Percentiles rank a stretch among this genome's conserved stretches.
phyloP scores from a whole-genome alignment of 2,888 invertebrate genomes.

The Caenorhabditis uteleia region DNA sequence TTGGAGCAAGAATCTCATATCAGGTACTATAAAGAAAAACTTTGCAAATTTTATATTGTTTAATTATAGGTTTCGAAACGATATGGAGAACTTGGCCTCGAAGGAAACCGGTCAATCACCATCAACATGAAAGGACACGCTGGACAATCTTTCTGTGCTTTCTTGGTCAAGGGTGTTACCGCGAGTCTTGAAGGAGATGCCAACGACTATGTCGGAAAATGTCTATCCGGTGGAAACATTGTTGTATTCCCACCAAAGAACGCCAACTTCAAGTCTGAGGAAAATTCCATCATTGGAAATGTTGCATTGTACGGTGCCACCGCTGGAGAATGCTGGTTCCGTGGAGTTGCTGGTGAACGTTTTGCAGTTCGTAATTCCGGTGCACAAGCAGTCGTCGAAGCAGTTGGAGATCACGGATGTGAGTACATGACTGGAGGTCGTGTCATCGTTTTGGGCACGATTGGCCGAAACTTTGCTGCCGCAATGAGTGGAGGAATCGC shows the following conservation, averaged over 20 bases:
- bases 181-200: constrained; percentile 93
- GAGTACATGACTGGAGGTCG: constrained; percentile 94
- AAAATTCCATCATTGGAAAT: constrained; percentile 96
- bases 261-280: constrained; percentile 82
- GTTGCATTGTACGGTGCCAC: constrained; percentile 98
- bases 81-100: constrained; percentile 63
- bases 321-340: constrained; percentile 79
- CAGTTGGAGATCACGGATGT: constrained; percentile 98
- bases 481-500: constrained; percentile 98
- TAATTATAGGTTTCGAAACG: constrained; percentile 60
- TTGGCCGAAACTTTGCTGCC: constrained; percentile 97
- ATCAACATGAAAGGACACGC: constrained; percentile 89
- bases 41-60: neutral
- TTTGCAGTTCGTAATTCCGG: constrained; percentile 99
- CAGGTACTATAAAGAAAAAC: constrained; percentile 73
- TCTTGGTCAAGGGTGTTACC: constrained; percentile 86
- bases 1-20: constrained; percentile 90
- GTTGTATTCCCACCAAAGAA: constrained; percentile 89
- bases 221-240: constrained; percentile 91
- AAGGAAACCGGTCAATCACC: constrained; percentile 75
- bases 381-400: constrained; percentile 91
- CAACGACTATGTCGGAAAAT: constrained; percentile 97
- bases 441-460: constrained; percentile 88
- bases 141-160: constrained; percentile 98
- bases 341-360: constrained; percentile 95